A percentile compares a stretch with the other conserved stretches of the same genome.
Conservation (phyloP, 2,888 invertebrate species). For the Cryptocheilus praepositus region DNA sequence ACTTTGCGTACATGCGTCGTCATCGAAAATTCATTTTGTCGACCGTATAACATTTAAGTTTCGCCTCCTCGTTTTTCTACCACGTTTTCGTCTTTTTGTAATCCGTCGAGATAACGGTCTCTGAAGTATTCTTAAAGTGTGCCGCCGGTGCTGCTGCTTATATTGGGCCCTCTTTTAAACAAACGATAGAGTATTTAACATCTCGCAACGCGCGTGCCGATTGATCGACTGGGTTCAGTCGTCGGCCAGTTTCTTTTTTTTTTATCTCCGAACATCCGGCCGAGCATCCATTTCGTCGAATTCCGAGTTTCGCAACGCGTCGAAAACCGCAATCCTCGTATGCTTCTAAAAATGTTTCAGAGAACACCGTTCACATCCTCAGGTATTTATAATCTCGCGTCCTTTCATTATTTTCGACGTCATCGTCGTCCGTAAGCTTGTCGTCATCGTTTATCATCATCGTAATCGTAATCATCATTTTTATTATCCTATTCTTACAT, state of each 20-base stretch:
- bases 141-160: constrained; percentile 23
- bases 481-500: constrained; percentile 63
- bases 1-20: background rate
- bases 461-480: constrained; percentile 33
- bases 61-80: background rate
- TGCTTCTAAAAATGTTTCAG: constrained; percentile 60
- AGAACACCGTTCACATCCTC: constrained; percentile 57
- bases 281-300: background rate
- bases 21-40: constrained; percentile 14
- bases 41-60: constrained; percentile 29
- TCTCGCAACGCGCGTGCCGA: constrained; percentile 11
- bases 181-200: constrained; percentile 20
- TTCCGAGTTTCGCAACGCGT: too few species aligned
- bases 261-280: background rate
- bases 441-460: background rate
- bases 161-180: constrained; percentile 43
- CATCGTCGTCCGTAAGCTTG: background rate
- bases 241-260: background rate
- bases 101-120: constrained; percentile 54
- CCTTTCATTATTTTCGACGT: constrained; percentile 24
- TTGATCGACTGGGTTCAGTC: background rate
- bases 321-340: background rate
- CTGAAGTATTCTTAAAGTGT: constrained; percentile 57
- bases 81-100: constrained; percentile 25
- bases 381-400: constrained; percentile 51